Percentiles rank a stretch among this genome's conserved stretches.
Conservation (phyloP, 2,113 vertebrate species). For the Stercorarius parasiticus region DNA sequence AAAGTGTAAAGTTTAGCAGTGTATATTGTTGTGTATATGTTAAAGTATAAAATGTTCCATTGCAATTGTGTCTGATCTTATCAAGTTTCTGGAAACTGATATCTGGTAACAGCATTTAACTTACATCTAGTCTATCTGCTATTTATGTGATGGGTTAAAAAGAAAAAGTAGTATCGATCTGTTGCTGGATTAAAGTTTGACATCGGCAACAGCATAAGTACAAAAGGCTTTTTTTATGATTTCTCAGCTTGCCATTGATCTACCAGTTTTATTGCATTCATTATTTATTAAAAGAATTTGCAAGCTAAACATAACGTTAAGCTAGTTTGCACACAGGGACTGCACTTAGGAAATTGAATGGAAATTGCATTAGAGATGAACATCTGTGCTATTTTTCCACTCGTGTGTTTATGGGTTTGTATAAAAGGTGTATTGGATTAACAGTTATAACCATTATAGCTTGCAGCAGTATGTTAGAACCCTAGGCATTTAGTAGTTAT, state of each 20-base stretch:
- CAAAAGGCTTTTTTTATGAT: slow-evolving; percentile 84
- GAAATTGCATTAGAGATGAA: slow-evolving; percentile 91
- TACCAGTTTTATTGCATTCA: slow-evolving; percentile 90
- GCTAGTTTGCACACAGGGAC: slow-evolving; percentile 89
- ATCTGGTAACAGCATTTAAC: slow-evolving; percentile 71
- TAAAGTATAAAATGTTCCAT: slow-evolving; percentile 61
- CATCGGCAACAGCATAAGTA: slow-evolving; percentile 78
- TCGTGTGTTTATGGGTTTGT: slow-evolving; percentile 83
- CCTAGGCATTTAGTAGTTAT: slow-evolving; percentile 60
- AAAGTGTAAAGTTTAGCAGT: not conserved
- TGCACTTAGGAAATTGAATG: slow-evolving; percentile 92
- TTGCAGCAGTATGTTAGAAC: slow-evolving; percentile 72
- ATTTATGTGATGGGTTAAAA: slow-evolving; percentile 76
- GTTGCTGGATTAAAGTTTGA: slow-evolving; percentile 78
- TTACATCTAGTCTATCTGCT: slow-evolving; percentile 67
- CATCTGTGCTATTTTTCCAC: slow-evolving; percentile 88
- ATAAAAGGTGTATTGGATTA: slow-evolving; percentile 88
- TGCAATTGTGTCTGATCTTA: slow-evolving; percentile 58
- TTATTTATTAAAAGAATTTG: slow-evolving; percentile 96
- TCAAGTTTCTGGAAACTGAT: slow-evolving; percentile 71
- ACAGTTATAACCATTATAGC: slow-evolving; percentile 80
- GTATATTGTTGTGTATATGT: not conserved
- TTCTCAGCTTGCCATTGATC: slow-evolving; percentile 89
- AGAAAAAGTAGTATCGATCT: slow-evolving; percentile 79
- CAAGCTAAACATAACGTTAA: slow-evolving; percentile 92